These are phyloP conservation scores for Drosophila cognata DNA, from an alignment of 2,888 invertebrate genomes.

Conservation along the genomic window DNA sequence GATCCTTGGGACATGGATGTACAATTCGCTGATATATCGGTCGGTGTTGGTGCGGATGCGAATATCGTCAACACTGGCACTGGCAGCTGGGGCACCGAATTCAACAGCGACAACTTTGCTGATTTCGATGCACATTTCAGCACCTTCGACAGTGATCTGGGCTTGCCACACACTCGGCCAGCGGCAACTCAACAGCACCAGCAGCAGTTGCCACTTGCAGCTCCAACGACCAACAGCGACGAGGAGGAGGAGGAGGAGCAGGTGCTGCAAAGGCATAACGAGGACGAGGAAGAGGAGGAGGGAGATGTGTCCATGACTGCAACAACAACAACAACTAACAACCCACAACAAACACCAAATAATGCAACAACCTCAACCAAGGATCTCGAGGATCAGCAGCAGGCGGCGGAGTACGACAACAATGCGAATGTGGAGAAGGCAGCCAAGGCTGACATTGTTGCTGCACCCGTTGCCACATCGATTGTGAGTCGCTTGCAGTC, in stretches of 20 bases:
- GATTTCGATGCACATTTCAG: constrained; percentile 84
- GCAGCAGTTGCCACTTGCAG: constrained; percentile 17
- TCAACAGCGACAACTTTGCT: constrained; percentile 83
- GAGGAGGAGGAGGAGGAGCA: constrained; percentile 9
- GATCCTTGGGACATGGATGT: constrained; percentile 82
- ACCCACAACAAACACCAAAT: constrained; percentile 8
- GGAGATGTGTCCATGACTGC: constrained; percentile 42
- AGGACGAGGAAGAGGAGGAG: constrained; percentile 18
- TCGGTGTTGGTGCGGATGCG: constrained; percentile 31
- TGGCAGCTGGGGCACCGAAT: constrained; percentile 77
- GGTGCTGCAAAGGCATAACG: background rate
- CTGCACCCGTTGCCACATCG: constrained; percentile 45
- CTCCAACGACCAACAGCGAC: constrained; percentile 9
- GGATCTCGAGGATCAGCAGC: constrained; percentile 37
- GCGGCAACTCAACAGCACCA: constrained; percentile 20
- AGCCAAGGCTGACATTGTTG: constrained; percentile 41
- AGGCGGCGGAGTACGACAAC: constrained; percentile 79
- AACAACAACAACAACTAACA: constrained; percentile 9
- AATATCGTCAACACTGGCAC: constrained; percentile 58
- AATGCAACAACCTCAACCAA: constrained; percentile 10
- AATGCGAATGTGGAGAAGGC: constrained; percentile 83
- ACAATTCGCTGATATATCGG: constrained; percentile 74
- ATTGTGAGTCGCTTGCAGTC: constrained; percentile 68
- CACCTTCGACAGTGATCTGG: constrained; percentile 79
- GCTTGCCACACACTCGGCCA: constrained; percentile 48